Conservation (phyloP, 2,113 vertebrate genomes). For the Trinectes maculatus region DNA sequence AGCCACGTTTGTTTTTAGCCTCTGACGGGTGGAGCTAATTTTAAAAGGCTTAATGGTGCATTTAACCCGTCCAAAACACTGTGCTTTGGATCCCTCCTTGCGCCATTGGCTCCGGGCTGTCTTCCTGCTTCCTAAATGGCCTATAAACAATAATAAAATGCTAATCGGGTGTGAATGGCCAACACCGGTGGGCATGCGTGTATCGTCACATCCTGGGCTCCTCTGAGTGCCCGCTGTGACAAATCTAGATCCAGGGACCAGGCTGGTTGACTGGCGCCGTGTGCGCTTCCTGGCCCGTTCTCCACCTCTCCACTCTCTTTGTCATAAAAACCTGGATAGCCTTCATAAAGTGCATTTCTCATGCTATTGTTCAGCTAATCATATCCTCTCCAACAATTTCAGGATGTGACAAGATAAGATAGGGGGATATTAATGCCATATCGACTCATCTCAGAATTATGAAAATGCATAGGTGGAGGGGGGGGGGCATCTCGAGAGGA, state of each 20-base stretch:
- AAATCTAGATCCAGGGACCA: conserved; percentile 70
- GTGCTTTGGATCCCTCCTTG: conserved; percentile 67
- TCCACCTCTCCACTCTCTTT: conserved; percentile 70
- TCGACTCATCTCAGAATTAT: conserved; percentile 82
- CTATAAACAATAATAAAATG: conserved; percentile 78
- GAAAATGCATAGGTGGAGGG: conserved; percentile 62
- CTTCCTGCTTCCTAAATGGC: conserved; percentile 69
- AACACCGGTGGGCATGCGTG: conserved; percentile 57
- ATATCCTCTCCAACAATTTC: conserved; percentile 84
- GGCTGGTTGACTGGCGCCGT: conserved; percentile 61
- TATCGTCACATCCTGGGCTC: conserved; percentile 48
- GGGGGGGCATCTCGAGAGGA: conserved; percentile 68
- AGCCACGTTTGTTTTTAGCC: conserved; percentile 81
- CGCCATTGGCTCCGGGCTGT: conserved; percentile 60
- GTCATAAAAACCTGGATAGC: conserved; percentile 77
- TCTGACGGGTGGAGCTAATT: conserved; percentile 76
- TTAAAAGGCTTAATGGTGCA: conserved; percentile 84
- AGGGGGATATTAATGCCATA: conserved; percentile 80
- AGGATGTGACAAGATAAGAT: conserved; percentile 85
- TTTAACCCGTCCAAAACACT: conserved; percentile 77
- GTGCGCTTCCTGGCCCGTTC: conserved; percentile 63
- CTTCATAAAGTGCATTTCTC: conserved; percentile 81
- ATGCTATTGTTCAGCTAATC: conserved; percentile 84
- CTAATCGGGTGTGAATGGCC: conserved; percentile 68
- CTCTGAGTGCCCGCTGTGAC: conserved; percentile 64